Conservation (phyloP, 1,140 invertebrate species). For the Drosophila melanogaster region DNA sequence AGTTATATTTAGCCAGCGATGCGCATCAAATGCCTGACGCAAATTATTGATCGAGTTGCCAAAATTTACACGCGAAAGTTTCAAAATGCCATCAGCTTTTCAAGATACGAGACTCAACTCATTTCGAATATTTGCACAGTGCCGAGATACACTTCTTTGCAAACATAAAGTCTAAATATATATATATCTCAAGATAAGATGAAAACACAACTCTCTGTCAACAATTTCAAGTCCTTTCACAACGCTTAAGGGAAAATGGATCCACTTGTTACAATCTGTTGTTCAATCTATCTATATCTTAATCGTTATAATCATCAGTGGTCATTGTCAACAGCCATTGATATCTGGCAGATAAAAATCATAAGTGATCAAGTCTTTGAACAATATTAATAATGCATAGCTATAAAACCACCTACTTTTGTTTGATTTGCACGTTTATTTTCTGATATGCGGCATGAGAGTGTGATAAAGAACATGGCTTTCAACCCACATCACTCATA, state of each 20-base stretch:
- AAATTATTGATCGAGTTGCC: constrained; percentile 55
- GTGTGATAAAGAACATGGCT: constrained; percentile 16
- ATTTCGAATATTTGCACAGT: not conserved
- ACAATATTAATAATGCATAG: constrained; percentile 1
- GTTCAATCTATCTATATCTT: not conserved
- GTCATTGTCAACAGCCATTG: no score
- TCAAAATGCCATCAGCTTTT: not conserved
- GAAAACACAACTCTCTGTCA: not conserved
- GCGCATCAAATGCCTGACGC: constrained; percentile 30
- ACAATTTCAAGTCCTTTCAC: constrained; percentile 1
- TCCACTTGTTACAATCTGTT: not conserved
- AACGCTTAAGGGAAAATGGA: not conserved
- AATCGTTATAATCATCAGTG: not conserved
- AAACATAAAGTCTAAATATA: not conserved
- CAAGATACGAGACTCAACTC: not conserved
- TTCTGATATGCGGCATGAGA: constrained; percentile 21
- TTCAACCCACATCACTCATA: constrained; percentile 34
- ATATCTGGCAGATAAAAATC: not conserved
- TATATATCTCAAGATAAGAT: constrained; percentile 1
- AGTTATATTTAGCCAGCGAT: constrained; percentile 64
- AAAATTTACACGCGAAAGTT: constrained; percentile 47
- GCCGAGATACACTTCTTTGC: not conserved
- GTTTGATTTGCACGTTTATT: constrained; percentile 15
- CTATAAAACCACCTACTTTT: constrained; percentile 8
- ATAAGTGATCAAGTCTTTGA: not conserved